Percentiles rank a stretch among this genome's conserved stretches.
These are phyloP conservation scores for Psettodes erumei DNA, from an alignment of 2,113 vertebrate species.

Conservation along the genomic window DNA sequence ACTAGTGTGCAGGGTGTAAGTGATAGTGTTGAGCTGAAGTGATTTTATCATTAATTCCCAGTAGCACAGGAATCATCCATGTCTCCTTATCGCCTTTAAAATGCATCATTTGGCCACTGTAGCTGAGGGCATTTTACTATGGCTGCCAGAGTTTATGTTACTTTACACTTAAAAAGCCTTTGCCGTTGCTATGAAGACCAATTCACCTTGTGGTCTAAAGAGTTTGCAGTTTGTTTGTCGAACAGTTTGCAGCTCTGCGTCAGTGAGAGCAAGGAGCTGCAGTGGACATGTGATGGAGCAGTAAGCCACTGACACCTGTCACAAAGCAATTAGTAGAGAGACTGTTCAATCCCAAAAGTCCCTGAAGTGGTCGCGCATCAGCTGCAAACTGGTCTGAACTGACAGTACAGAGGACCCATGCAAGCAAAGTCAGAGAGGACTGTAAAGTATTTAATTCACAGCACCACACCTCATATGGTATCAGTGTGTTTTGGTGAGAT, in stretches of 20 bases:
- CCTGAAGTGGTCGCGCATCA: background rate
- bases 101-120: background rate
- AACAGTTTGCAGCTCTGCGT: constrained; percentile 8
- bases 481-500: constrained; percentile 34
- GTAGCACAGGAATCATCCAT: background rate
- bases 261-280: constrained; percentile 7
- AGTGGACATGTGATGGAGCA: background rate
- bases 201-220: background rate
- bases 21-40: background rate
- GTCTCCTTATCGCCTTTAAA: background rate
- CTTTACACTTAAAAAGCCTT: background rate
- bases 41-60: background rate
- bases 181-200: background rate
- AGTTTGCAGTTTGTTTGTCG: too few relatives aligned
- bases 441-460: constrained; percentile 27
- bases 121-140: background rate
- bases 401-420: constrained; percentile 14
- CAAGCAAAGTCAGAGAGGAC: background rate
- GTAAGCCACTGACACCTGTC: constrained; percentile 3
- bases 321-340: background rate
- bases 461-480: constrained; percentile 23
- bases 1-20: background rate
- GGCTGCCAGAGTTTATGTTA: background rate
- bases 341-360: background rate
- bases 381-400: constrained; percentile 9